phyloP scores from a whole-genome alignment of 2,113 vertebrate genomes.

The Cisticola juncidis region DNA sequence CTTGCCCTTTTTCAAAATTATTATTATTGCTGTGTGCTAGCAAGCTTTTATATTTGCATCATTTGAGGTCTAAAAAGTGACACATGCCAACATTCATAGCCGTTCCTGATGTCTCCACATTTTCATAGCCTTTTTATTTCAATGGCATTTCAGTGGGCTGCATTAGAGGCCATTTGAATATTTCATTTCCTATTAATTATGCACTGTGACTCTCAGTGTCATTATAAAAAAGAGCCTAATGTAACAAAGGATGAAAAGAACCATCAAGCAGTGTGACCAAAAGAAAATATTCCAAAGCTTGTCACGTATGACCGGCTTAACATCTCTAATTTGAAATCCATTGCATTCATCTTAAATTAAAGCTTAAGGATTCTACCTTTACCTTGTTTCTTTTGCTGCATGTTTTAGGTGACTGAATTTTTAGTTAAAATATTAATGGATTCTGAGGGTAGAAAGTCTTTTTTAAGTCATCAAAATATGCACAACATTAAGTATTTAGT shows the following conservation, averaged over 20 bases:
- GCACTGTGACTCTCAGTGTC: constrained; percentile 99
- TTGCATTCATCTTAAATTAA: constrained; percentile 91
- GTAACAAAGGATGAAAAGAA: constrained; percentile 99
- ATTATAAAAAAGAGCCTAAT: constrained; percentile 98
- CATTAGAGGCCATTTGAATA: constrained; percentile 99
- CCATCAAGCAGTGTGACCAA: constrained; percentile 88
- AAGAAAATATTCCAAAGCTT: constrained; percentile 94
- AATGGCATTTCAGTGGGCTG: constrained; percentile 92
- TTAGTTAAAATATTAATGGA: constrained; percentile 87
- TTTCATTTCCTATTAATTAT: constrained; percentile 99
- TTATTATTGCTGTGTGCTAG: constrained; percentile 78
- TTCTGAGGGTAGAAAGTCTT: constrained; percentile 78
- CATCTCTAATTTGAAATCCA: constrained; percentile 93
- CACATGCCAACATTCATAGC: constrained; percentile 91
- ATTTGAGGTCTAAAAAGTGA: constrained; percentile 91
- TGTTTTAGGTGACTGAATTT: constrained; percentile 84
- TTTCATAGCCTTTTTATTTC: constrained; percentile 89
- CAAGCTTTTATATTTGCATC: constrained; percentile 86
- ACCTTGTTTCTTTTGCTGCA: constrained; percentile 82
- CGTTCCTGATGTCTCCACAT: constrained; percentile 82
- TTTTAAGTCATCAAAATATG: constrained; percentile 81
- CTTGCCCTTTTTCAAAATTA: constrained; percentile 62
- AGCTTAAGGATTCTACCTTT: constrained; percentile 92
- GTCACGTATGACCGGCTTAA: constrained; percentile 93
- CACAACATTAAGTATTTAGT: constrained; percentile 84